These are phyloP conservation scores for Sphenopsis melanotis DNA, from an alignment of 2,797 vertebrate genomes.

Conservation along the genomic window DNA sequence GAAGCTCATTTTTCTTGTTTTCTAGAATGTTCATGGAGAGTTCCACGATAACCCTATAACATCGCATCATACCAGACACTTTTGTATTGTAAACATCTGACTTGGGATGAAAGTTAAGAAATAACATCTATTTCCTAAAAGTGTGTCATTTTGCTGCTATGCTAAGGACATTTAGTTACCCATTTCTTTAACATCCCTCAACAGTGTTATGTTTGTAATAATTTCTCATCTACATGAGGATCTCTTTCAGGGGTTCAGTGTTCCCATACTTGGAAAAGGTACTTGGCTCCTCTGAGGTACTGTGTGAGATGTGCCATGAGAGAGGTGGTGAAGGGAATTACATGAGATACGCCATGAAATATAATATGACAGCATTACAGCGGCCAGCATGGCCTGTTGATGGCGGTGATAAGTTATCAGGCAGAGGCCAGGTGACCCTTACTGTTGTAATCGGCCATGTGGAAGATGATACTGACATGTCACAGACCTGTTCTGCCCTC, in stretches of 20 bases:
- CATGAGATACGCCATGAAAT: neutral
- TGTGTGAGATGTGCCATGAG: neutral
- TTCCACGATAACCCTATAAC: neutral
- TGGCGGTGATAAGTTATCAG: neutral
- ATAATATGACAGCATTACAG: neutral
- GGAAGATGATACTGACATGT: neutral
- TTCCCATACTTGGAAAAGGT: neutral
- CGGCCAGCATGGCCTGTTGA: neutral
- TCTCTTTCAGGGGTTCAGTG: neutral
- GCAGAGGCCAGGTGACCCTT: neutral
- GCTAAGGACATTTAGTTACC: neutral
- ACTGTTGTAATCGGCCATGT: fast-evolving
- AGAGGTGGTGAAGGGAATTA: neutral
- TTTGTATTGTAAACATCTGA: neutral
- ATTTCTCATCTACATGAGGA: neutral
- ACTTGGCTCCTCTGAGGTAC: neutral
- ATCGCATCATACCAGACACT: fast-evolving
- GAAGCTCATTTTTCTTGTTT: neutral
- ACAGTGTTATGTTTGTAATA: neutral
- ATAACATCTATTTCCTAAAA: neutral
- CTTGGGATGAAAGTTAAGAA: neutral
- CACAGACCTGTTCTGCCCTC: neutral
- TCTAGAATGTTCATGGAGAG: neutral
- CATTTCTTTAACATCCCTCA: neutral
- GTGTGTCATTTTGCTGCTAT: neutral